Conservation (phyloP, 2,113 vertebrate genomes). For the Microtus pennsylvanicus region DNA sequence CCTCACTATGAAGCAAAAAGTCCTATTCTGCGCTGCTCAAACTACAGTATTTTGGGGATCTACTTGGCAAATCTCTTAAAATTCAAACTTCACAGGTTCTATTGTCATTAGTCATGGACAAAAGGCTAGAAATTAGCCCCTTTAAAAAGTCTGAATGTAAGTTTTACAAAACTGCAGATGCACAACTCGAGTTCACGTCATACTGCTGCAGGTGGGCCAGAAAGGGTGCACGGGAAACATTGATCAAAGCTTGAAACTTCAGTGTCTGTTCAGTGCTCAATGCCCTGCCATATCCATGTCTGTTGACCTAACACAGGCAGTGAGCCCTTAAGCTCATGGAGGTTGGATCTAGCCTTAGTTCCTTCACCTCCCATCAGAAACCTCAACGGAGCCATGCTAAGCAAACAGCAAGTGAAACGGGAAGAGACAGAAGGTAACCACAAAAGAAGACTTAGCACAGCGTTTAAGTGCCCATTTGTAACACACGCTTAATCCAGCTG, state of each 20-base stretch:
- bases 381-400: slow-evolving; percentile 35
- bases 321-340: not conserved
- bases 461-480: slow-evolving; percentile 67
- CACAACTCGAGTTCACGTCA: not conserved
- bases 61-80: not conserved
- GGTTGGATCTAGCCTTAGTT: slow-evolving; percentile 21
- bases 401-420: slow-evolving; percentile 50
- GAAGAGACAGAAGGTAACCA: slow-evolving; percentile 55
- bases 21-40: not conserved
- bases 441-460: slow-evolving; percentile 55
- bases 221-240: not conserved
- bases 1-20: not conserved
- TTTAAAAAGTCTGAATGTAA: not conserved
- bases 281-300: not conserved
- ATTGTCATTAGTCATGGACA: not conserved
- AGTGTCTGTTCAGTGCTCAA: not conserved
- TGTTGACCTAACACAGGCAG: slow-evolving; percentile 2
- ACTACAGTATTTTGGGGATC: not conserved
- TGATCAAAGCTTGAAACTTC: not conserved
- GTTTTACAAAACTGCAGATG: slow-evolving; percentile 25
- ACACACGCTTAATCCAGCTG: slow-evolving; percentile 35
- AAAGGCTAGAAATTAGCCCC: not conserved
- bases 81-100: slow-evolving; percentile 30
- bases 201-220: not conserved
- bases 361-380: slow-evolving; percentile 4